phyloP scores from a whole-genome alignment of 2,888 invertebrate genomes.

The Hirtodrosophila histrioides region DNA sequence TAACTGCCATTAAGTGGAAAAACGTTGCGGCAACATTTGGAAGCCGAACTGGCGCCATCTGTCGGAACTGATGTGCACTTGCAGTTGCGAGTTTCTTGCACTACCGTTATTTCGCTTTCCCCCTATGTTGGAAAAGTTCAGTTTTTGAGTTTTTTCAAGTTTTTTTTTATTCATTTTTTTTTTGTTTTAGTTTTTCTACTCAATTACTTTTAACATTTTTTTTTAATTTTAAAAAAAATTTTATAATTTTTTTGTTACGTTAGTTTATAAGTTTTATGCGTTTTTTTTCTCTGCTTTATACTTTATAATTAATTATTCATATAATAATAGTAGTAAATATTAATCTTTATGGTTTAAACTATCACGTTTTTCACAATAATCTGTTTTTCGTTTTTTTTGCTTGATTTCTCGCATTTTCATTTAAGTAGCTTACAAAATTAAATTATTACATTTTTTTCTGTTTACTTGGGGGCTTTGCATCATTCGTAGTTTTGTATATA shows the following conservation, averaged over 20 bases:
- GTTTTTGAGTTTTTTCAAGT: slow-evolving; percentile 70
- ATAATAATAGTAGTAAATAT: slow-evolving; percentile 79
- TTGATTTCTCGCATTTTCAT: slow-evolving; percentile 56
- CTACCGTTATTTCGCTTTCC: slow-evolving; percentile 4
- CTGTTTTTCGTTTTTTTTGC: slow-evolving; percentile 53
- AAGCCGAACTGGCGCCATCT: slow-evolving; percentile 32
- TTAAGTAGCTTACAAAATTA: slow-evolving; percentile 75
- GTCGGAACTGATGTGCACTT: not conserved
- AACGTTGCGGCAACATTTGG: slow-evolving; percentile 41
- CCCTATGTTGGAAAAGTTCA: not conserved
- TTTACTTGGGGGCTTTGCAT: slow-evolving; percentile 48
- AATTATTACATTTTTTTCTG: slow-evolving; percentile 55
- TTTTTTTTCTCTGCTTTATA: slow-evolving; percentile 55
- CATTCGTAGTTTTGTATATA: slow-evolving; percentile 44
- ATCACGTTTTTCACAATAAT: slow-evolving; percentile 78
- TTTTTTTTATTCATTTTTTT: slow-evolving; percentile 79
- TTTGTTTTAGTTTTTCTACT: slow-evolving; percentile 74
- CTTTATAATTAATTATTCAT: slow-evolving; percentile 77
- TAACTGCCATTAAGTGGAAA: not conserved
- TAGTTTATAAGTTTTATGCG: slow-evolving; percentile 64
- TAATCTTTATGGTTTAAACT: slow-evolving; percentile 80
- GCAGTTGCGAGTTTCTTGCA: no score
- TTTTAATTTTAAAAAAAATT: slow-evolving; percentile 70
- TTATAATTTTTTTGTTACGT: slow-evolving; percentile 74
- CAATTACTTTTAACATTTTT: slow-evolving; percentile 76